A percentile compares a stretch with the other conserved stretches of the same genome.
phyloP scores from a whole-genome alignment of 2,113 vertebrate genomes.

The Tetrax tetrax region DNA sequence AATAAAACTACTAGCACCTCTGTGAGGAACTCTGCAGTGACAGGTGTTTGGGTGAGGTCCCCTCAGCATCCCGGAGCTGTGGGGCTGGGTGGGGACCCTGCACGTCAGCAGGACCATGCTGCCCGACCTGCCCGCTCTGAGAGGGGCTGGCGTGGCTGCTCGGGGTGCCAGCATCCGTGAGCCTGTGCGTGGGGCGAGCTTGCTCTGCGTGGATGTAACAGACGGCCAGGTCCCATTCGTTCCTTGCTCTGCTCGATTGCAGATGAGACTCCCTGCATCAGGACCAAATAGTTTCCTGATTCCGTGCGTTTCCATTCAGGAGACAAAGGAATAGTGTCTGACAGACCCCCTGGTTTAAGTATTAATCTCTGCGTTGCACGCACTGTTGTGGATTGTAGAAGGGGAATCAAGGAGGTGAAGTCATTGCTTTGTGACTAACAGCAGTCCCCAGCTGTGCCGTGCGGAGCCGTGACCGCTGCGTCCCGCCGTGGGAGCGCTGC shows the following conservation, averaged over 20 bases:
- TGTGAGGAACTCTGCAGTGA: background rate
- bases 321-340: background rate
- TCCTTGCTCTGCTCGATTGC: background rate
- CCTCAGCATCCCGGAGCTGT: background rate
- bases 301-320: background rate
- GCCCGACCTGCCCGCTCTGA: too few species aligned
- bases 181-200: background rate
- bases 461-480: rapidly evolving
- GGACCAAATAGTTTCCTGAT: background rate
- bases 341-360: background rate
- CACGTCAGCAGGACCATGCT: too few species aligned
- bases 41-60: background rate
- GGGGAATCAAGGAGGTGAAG: background rate
- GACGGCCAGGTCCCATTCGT: background rate
- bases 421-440: background rate
- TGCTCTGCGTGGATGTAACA: background rate
- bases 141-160: background rate
- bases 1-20: background rate
- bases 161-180: rapidly evolving
- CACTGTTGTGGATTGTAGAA: background rate
- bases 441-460: background rate
- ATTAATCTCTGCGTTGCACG: background rate
- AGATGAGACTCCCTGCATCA: background rate
- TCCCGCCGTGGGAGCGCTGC: background rate
- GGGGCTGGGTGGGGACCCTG: background rate